These are phyloP conservation scores for Propithecus coquereli DNA, from an alignment of 2,113 vertebrate species.

Conservation along the genomic window DNA sequence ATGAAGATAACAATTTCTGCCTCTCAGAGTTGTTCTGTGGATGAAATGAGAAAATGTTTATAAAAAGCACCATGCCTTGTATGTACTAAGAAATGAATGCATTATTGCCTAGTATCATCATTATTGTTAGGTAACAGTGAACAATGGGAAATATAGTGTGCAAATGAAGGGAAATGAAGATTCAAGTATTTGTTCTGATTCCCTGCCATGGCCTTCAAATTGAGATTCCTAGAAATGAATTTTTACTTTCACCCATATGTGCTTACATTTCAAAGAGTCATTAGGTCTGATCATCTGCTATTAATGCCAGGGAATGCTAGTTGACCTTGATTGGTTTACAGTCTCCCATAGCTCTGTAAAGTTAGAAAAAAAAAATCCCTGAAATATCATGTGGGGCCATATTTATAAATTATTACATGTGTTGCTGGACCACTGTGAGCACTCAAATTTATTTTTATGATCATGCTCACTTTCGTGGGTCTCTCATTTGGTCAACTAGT, in stretches of 20 bases:
- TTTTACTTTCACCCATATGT: not conserved
- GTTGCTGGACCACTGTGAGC: not conserved
- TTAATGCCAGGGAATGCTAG: not conserved
- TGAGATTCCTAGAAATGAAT: not conserved
- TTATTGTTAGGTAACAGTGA: not conserved
- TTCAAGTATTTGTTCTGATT: not conserved
- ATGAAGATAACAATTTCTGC: not conserved
- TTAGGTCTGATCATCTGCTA: not conserved
- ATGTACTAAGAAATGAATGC: not conserved
- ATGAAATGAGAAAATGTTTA: not conserved
- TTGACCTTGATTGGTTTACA: not conserved
- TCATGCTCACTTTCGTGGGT: not conserved
- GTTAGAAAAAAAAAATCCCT: not conserved
- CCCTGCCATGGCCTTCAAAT: not conserved
- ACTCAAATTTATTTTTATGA: conserved; percentile 20
- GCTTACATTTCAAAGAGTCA: not conserved
- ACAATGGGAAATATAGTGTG: not conserved
- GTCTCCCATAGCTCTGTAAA: not conserved
- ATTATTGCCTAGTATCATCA: not conserved
- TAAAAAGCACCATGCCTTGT: not conserved
- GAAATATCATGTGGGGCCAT: not conserved
- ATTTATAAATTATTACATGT: not conserved
- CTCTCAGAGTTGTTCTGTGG: not conserved
- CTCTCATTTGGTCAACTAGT: conserved; percentile 14
- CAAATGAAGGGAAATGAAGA: not conserved